Base-by-base conservation (phyloP, 2,888 invertebrate genomes). In the Hirtodrosophila cameraria region DNA sequence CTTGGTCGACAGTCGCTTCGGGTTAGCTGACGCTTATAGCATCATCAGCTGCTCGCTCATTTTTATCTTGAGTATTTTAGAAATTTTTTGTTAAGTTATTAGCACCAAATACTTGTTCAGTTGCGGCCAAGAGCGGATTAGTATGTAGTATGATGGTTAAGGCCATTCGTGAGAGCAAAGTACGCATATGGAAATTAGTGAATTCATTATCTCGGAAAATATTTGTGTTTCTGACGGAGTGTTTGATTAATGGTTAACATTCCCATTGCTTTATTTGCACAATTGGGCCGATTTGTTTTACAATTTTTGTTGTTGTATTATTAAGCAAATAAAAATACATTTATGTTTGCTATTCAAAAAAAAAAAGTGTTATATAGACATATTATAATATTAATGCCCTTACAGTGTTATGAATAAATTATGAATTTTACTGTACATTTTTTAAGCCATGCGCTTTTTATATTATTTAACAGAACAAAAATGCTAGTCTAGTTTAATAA, bases 141-240 rank as follows among this genome's bases (percentile, higher is more conserved):
- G 18, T 4, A 2, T 16, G 35, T n/a, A n/a, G n/a, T n/a, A 12
- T 41, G 11, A 36, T 8, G 9, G 6, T 16, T 39, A 23, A 49
- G 45, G 46, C 41, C 45, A 57, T 31, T 20, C 23, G n/a, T 9
- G 6, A 11, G n/a, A 13, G 31, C 28, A 27, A 20, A 9, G 27
- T 42, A 31, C 31, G 54, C 41, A 13, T 58, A 64, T 61, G 64
- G 30, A 74, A 67, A 64, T 74, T 59, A 27, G 31, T 62, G 28
- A 33, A 33, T 45, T 31, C 33, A 68, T 65, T 48, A 27, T 48
- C 41, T 64, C 55, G 54, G 53, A 69, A 79, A 76, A 58, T 45
- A 72, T 67, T 66, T 72, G 36, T 63, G 54, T 42, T 57, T 49
- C 60, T 43, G 45, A 7, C 38, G 41, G 41, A 27, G 31, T 25